phyloP scores from a whole-genome alignment of 1,140 invertebrate genomes.

The Ceratina japonica region DNA sequence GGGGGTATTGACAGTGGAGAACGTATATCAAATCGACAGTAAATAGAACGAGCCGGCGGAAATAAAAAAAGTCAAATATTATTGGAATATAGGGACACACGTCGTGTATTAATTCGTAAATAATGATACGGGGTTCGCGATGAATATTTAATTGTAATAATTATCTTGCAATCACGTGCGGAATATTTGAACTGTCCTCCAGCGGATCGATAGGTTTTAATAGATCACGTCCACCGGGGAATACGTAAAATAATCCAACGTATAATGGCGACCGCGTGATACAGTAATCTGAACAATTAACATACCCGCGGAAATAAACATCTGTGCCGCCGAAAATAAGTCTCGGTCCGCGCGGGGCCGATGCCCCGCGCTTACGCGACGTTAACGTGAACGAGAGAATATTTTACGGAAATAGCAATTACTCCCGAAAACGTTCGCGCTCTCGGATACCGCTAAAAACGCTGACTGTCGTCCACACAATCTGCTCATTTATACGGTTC shows the following conservation, averaged over 20 bases:
- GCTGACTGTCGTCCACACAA: not conserved
- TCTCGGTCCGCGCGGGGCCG: not conserved
- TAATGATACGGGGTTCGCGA: not conserved
- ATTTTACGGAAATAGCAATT: not conserved
- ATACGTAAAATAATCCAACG: too few relatives aligned
- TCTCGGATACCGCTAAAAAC: not conserved
- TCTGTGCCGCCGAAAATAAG: not conserved
- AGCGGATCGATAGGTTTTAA: not conserved
- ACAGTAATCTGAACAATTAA: too few relatives aligned
- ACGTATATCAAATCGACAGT: too few relatives aligned
- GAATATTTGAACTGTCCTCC: not conserved
- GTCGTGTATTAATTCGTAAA: not conserved
- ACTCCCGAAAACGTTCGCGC: not conserved
- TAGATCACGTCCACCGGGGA: too few relatives aligned
- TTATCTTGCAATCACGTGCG: not conserved
- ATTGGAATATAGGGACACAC: not conserved
- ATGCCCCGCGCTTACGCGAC: not conserved
- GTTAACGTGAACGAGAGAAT: not conserved
- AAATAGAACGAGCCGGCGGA: not conserved
- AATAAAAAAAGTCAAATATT: not conserved
- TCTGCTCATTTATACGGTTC: not conserved
- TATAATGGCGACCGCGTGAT: too few relatives aligned
- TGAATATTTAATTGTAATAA: conserved; percentile 1
- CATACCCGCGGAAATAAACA: too few relatives aligned
- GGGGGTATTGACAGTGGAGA: too few relatives aligned